These are phyloP conservation scores for Onthophagus taurus DNA, from an alignment of 1,140 invertebrate genomes.

Conservation along the genomic window DNA sequence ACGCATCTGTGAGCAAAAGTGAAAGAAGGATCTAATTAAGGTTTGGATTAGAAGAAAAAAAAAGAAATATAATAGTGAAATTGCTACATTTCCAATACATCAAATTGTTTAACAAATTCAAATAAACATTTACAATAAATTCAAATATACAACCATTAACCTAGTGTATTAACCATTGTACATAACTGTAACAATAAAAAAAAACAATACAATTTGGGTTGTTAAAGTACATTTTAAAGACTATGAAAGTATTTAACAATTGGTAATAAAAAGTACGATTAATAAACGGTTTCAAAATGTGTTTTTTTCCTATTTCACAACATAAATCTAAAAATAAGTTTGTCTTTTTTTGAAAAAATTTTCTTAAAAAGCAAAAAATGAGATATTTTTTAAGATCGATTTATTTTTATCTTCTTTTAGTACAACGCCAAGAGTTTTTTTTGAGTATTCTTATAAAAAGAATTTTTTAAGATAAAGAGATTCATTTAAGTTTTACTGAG, in stretches of 20 bases:
- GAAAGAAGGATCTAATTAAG: too few relatives aligned
- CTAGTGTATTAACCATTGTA: not conserved
- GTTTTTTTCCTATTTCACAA: too few relatives aligned
- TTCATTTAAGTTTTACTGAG: not conserved
- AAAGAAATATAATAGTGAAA: too few relatives aligned
- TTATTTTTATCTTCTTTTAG: not conserved
- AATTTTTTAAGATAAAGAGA: constrained; percentile 3
- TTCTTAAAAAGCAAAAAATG: not conserved
- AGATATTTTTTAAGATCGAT: constrained; percentile 2
- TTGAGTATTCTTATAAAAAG: too few relatives aligned
- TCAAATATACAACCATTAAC: constrained; percentile 10
- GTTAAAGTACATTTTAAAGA: too few relatives aligned
- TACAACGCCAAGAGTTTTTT: not conserved
- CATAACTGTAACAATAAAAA: constrained; percentile 7
- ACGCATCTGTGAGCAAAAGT: too few relatives aligned
- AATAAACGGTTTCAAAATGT: not conserved
- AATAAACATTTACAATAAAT: constrained; percentile 4
- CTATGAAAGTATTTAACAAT: too few relatives aligned
- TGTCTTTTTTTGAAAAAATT: not conserved
- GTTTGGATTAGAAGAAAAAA: too few relatives aligned
- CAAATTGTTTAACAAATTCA: constrained; percentile 2
- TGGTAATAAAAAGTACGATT: not conserved
- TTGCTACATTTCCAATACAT: too few relatives aligned
- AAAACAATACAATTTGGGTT: too few relatives aligned
- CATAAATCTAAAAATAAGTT: not conserved